These are phyloP conservation scores for Lasioglossum baleicum DNA, from an alignment of 1,140 invertebrate species.

Conservation along the genomic window DNA sequence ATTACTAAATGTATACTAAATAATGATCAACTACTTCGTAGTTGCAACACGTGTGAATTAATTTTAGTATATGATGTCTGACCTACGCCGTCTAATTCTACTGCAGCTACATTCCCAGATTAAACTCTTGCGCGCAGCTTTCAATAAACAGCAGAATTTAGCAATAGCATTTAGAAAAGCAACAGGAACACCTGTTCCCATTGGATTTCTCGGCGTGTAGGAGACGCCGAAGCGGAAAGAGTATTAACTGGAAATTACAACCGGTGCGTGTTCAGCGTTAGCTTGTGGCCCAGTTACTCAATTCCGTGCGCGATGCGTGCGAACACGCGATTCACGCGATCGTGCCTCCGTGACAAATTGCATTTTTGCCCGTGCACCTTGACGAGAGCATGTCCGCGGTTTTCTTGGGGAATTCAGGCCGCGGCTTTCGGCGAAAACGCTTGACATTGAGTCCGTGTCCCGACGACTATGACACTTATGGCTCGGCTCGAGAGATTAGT, in stretches of 20 bases:
- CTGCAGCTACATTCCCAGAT: no score
- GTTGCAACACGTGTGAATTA: no score
- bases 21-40: no score
- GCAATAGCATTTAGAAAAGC: no score
- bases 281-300: constrained; percentile 17
- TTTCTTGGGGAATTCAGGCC: constrained; percentile 22
- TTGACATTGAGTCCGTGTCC: neutral
- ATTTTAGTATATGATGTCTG: no score
- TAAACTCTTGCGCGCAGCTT: no score
- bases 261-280: neutral
- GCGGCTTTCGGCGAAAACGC: neutral
- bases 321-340: neutral
- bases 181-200: no score
- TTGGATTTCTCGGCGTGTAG: no score
- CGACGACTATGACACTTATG: neutral
- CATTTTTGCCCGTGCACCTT: constrained; percentile 25
- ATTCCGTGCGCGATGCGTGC: neutral
- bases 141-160: no score
- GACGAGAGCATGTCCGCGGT: constrained; percentile 13
- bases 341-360: constrained; percentile 29
- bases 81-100: no score
- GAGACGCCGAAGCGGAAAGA: no score
- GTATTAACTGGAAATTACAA: constrained; percentile 20
- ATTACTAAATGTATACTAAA: no score
- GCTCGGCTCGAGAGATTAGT: neutral